Percentiles rank a stretch among this genome's conserved stretches.
Evolutionary conservation across 2,113 vertebrate genomes (phyloP).

Genomic region (Herpetotheres cachinnans): DNA sequence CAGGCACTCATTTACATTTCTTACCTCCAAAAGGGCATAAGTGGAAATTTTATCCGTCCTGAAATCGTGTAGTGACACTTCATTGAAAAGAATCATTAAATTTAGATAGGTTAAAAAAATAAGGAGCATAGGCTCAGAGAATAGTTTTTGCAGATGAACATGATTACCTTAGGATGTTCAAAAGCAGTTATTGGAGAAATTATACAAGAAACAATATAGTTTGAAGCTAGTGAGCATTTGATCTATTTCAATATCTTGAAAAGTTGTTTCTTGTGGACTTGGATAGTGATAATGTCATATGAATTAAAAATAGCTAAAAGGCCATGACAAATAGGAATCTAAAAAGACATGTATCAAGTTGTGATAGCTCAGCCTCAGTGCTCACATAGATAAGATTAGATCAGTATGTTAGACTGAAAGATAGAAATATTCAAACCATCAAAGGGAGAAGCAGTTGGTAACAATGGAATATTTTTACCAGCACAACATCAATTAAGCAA

Average conservation of each 20-base stretch:
- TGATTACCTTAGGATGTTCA: background rate
- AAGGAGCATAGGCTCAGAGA: background rate
- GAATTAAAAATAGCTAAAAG: slow-evolving; percentile 1
- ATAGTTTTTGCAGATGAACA: background rate
- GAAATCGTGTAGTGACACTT: background rate
- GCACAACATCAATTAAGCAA: background rate
- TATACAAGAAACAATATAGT: background rate
- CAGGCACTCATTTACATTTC: background rate
- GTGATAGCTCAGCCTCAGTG: background rate
- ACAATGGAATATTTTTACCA: background rate
- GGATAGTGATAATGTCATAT: background rate
- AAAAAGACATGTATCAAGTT: background rate
- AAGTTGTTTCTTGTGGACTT: background rate
- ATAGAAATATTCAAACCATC: background rate
- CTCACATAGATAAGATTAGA: background rate
- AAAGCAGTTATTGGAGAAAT: background rate
- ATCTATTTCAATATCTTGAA: background rate
- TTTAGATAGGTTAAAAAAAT: background rate
- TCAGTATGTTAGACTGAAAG: background rate
- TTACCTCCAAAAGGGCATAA: background rate
- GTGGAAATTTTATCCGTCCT: background rate
- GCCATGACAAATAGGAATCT: background rate
- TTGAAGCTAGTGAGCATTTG: background rate
- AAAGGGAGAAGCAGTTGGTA: background rate
- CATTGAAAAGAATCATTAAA: background rate